A percentile compares a stretch with the other conserved stretches of the same genome.
Conservation (phyloP, 2,113 vertebrate species). For the Pavo muticus region DNA sequence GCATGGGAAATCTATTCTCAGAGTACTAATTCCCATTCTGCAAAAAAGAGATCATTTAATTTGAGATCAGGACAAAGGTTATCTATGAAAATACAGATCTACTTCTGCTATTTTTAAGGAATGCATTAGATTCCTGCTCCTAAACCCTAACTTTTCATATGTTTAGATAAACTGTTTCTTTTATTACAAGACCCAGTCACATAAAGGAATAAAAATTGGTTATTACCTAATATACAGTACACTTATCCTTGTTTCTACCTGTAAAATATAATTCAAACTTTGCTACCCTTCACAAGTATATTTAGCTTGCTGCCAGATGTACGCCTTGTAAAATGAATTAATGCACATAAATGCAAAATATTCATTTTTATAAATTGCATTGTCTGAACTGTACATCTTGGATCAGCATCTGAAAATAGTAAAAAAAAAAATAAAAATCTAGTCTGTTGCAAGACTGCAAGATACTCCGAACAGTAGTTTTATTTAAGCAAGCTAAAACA, state of each 20-base stretch:
- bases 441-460: neutral
- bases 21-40: neutral
- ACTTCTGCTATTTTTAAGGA: neutral
- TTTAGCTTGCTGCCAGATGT: neutral
- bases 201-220: neutral
- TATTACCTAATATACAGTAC: neutral
- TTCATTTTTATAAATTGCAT: neutral
- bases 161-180: neutral
- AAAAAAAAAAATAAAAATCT: neutral
- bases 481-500: neutral
- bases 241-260: neutral
- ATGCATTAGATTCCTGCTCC: neutral
- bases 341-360: neutral
- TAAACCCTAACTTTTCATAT: neutral
- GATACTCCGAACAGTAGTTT: neutral
- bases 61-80: neutral
- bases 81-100: neutral
- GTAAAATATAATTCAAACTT: neutral
- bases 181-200: neutral
- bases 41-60: neutral
- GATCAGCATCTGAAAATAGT: neutral
- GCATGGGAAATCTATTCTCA: neutral
- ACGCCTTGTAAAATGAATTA: neutral
- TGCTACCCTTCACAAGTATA: neutral
- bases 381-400: neutral